Evolutionary conservation across 2,888 invertebrate genomes (phyloP), one percentile per base, ranked within the genome.

Genomic region (Hanleya hanleyi): DNA sequence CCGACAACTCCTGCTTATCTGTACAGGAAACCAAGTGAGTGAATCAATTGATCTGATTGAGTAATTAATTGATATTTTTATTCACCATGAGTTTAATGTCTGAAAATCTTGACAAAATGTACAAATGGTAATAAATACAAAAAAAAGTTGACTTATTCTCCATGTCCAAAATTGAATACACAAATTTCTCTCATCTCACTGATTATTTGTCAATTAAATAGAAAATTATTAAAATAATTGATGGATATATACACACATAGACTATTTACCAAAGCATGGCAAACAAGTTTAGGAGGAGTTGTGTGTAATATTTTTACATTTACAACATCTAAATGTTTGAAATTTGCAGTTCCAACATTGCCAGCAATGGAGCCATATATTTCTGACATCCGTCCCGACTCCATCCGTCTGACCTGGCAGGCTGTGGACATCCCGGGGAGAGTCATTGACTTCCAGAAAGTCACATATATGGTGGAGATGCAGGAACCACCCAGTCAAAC

Each of bases 391-490:
- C 95, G 96, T 12, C 97, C 98, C 87, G 93, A 96, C n/a, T 94
- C 95, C 75, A 93, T 97, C 75, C 96, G 96, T 0, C 92, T 99
- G n/a, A 95, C 96, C 0, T 99, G 99, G 99, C 95, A 94, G 83
- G 97, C 98, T 0, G 97, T 97, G 22, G 94, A 97, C 61, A 95
- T 98, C 1, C 93, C 95, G 74, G 78, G 84, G 66, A 95, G 97
- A 0, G 93, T 95, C 62, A 69, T 57, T 9, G 62, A 72, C 12
- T 85, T 86, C 61, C 94, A 95, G 84, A 97, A 97, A 0, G 96
- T 98, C 73, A 97, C 97, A 0, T 99, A 99, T 89, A 95, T 96
- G 90, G 94, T 97, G 81, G 99, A 99, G 92, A 96, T 97, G 94
- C 83, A 83, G 69, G 82, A 86, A 33, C 95, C 88, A 3, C 88